Evolutionary conservation across 2,113 vertebrate species (phyloP).

Genomic region (Laterallus jamaicensis): DNA sequence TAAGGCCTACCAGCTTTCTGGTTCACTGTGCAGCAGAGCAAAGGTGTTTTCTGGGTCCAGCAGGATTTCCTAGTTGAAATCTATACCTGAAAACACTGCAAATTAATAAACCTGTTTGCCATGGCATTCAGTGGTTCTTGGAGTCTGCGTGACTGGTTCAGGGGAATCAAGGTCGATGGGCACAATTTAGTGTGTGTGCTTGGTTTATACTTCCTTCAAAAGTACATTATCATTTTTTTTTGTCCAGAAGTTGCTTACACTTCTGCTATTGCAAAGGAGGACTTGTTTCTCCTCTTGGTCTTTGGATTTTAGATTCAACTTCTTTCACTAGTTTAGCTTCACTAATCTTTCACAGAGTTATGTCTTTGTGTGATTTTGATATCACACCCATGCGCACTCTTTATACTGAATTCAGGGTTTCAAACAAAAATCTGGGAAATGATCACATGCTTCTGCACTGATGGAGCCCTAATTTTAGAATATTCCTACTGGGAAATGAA

Average conservation of each 20-base stretch:
- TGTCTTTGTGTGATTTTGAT: neutral
- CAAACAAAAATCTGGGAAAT: neutral
- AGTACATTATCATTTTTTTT: neutral
- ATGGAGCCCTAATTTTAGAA: neutral
- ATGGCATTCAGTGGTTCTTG: neutral
- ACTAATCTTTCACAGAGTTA: neutral
- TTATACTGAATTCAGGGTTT: neutral
- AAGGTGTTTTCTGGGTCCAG: neutral
- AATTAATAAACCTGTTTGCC: neutral
- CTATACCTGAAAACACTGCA: neutral
- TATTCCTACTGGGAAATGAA: neutral
- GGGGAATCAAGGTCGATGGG: neutral
- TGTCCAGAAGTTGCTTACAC: neutral
- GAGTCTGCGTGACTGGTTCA: neutral
- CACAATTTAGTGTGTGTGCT: neutral
- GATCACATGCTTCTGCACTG: neutral
- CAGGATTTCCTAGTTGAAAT: neutral
- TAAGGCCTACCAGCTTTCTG: neutral
- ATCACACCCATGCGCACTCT: neutral
- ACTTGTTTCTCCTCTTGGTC: neutral
- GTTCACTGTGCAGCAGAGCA: neutral
- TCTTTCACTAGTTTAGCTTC: neutral
- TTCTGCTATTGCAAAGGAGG: neutral
- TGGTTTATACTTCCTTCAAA: neutral
- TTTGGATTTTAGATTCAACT: neutral